These are phyloP conservation scores for Amblyornis subalaris DNA, from an alignment of 2,113 vertebrate genomes.

Conservation along the genomic window DNA sequence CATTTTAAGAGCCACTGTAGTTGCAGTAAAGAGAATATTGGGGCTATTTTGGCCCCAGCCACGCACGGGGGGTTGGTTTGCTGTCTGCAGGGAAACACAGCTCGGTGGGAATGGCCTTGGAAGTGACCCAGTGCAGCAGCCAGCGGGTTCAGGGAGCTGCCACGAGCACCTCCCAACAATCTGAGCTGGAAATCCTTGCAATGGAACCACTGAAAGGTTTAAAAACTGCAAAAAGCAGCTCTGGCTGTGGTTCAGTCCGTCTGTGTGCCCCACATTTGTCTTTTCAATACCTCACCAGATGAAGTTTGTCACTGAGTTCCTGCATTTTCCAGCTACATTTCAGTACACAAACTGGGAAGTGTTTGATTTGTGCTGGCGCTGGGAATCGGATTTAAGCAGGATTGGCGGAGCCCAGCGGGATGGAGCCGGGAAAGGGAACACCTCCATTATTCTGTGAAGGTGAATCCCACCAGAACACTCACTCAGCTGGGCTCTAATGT, in stretches of 20 bases:
- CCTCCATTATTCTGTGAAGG: rapidly evolving
- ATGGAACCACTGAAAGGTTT: background rate
- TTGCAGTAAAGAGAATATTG: slow-evolving; percentile 74
- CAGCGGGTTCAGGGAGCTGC: background rate
- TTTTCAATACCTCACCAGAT: background rate
- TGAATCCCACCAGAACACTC: rapidly evolving
- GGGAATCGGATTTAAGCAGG: background rate
- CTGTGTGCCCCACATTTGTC: too few species aligned
- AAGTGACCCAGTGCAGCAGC: slow-evolving; percentile 12
- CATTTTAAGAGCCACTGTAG: slow-evolving; percentile 71
- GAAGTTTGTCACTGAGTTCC: rapidly evolving
- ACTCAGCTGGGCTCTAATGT: background rate
- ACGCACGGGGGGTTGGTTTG: slow-evolving; percentile 58
- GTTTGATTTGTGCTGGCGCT: background rate
- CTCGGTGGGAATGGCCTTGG: slow-evolving; percentile 62
- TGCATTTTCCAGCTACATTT: background rate
- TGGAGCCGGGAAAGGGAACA: background rate
- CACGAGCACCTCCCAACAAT: background rate
- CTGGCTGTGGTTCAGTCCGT: too few species aligned
- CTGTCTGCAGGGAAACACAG: slow-evolving; percentile 66
- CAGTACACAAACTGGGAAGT: background rate
- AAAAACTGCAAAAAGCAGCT: too few species aligned
- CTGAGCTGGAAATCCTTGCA: background rate
- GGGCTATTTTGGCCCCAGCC: slow-evolving; percentile 75
- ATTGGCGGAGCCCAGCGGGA: background rate